Base-by-base conservation (phyloP, 37 sponge, comb jelly and placozoan genomes). In the Tethya wilhelma region DNA sequence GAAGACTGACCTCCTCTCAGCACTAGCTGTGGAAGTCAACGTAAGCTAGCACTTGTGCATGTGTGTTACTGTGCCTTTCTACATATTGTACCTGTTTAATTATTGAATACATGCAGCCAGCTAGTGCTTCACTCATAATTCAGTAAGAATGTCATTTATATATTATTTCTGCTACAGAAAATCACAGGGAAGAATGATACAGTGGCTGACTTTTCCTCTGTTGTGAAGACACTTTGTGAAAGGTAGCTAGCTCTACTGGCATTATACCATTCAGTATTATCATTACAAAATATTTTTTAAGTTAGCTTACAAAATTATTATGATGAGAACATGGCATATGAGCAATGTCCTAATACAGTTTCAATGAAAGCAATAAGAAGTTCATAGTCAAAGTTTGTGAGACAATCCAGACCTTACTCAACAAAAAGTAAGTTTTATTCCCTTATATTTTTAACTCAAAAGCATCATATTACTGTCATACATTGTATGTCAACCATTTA, bases 1-100 rank as follows among this genome's bases (percentile, higher is more conserved):
- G 37, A 77, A 91, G 32, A 56, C 73, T 25, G 91, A 91, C 34
- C 41, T 74, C 32, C 74, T 91, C 38, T 79, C 79, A 28, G 30
- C 33, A 19, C 36, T 91, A 23, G 91, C 81, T n/a, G 74, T 72
- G 41, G 83, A 86, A 69, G 29, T 82, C 32, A 91, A 87, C 75
- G 92, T 83, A 74, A 73, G 82, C 64, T 1, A 67, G 25, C 12
- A 67, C 33, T 44, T 67, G 2, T 57, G 17, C 43, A 26, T 66
- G 12, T 67, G 32, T 70, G 44, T 69, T 34, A 11, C 1, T 39
- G 25, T 23, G 25, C 40, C n/a, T n/a, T n/a, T n/a, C n/a, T n/a
- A n/a, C n/a, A n/a, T n/a, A n/a, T n/a, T n/a, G n/a, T n/a, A n/a
- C n/a, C n/a, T n/a, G n/a, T n/a, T n/a, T n/a, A n/a, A n/a, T n/a